phyloP scores from a whole-genome alignment of 2,113 vertebrate genomes.

The Chrysemys picta region DNA sequence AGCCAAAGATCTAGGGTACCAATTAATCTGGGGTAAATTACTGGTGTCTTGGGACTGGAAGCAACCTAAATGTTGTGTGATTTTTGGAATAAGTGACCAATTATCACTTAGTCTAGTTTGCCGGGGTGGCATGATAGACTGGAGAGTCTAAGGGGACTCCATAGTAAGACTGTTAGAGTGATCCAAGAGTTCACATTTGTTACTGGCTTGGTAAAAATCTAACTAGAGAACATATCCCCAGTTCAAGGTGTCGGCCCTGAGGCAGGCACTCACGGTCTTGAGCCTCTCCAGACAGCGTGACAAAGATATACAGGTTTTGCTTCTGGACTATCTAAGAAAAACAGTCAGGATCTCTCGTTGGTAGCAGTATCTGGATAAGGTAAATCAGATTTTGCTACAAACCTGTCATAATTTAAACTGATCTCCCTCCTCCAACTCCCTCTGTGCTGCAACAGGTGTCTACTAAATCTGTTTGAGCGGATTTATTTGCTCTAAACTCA shows the following conservation, averaged over 20 bases:
- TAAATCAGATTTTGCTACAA: slow-evolving; percentile 19
- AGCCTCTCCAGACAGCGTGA: background rate
- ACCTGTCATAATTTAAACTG: slow-evolving; percentile 23
- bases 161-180: background rate
- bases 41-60: no score
- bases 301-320: background rate
- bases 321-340: slow-evolving; percentile 14
- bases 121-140: background rate
- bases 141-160: background rate
- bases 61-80: background rate
- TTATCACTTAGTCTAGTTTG: background rate
- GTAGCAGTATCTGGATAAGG: background rate
- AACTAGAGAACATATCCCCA: background rate
- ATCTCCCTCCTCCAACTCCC: background rate
- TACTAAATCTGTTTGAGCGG: background rate
- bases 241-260: background rate
- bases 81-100: background rate
- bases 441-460: background rate
- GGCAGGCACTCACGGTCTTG: background rate
- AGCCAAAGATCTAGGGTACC: background rate
- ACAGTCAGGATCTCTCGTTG: background rate
- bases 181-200: background rate
- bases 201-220: background rate
- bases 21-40: no score
- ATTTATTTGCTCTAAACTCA: slow-evolving; percentile 11